Conservation (phyloP, 2,888 invertebrate species). For the Eupithecia pulchellata region DNA sequence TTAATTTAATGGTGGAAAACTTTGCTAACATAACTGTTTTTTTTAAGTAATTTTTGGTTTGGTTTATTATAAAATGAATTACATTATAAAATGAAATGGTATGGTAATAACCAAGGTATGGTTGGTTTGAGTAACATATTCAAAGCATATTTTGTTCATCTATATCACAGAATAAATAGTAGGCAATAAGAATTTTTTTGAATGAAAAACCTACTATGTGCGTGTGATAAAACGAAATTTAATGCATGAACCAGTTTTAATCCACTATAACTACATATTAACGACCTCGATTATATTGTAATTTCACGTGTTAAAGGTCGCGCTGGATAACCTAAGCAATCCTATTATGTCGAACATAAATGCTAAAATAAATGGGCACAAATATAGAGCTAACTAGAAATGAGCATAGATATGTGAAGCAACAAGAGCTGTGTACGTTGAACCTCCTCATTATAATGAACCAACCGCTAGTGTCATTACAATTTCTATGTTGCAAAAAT, state of each 20-base stretch:
- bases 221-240: neutral
- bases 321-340: slow-evolving; percentile 11
- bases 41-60: no score
- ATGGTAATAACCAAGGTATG: no score
- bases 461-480: no score
- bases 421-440: no score
- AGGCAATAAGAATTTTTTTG: neutral
- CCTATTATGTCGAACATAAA: neutral
- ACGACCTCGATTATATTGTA: neutral
- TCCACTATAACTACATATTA: neutral
- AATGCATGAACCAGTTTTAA: slow-evolving; percentile 1
- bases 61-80: no score
- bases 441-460: neutral
- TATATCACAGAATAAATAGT: neutral
- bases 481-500: neutral
- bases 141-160: neutral
- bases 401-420: no score
- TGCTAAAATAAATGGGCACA: neutral
- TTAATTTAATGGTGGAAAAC: no score
- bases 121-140: neutral
- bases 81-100: no score
- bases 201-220: neutral
- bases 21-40: no score
- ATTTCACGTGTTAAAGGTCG: slow-evolving; percentile 6
- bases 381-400: neutral